Evolutionary conservation across 2,113 vertebrate genomes (phyloP).

Genomic region (Corythornis cristatus): DNA sequence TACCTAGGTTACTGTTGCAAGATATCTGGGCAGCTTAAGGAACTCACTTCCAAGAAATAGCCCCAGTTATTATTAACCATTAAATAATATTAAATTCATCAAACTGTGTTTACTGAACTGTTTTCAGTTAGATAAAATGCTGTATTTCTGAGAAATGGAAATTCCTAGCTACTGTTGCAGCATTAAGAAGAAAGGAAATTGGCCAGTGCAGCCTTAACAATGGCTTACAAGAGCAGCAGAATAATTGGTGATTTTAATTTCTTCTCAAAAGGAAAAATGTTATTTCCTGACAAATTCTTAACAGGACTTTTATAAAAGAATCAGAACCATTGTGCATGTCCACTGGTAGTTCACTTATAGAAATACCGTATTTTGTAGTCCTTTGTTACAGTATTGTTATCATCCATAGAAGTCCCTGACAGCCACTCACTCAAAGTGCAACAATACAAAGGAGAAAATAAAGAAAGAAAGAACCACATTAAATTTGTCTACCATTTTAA

Average conservation of each 20-base stretch:
- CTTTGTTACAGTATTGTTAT: constrained; percentile 39
- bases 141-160: background rate
- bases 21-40: background rate
- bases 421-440: background rate
- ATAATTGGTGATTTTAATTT: background rate
- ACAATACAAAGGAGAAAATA: constrained; percentile 40
- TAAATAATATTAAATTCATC: background rate
- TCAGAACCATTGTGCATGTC: constrained; percentile 33
- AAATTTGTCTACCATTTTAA: constrained; percentile 52
- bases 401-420: background rate
- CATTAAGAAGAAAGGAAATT: background rate
- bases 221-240: background rate
- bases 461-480: constrained; percentile 43
- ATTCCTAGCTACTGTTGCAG: background rate
- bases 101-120: background rate
- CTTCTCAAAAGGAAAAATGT: constrained; percentile 30
- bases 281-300: constrained; percentile 23
- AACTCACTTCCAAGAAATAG: background rate
- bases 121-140: background rate
- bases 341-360: constrained; percentile 27
- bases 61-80: background rate
- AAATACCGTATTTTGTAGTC: constrained; percentile 5
- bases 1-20: background rate
- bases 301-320: constrained; percentile 20
- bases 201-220: background rate